Conservation (phyloP, 2,113 vertebrate species). For the Xenopus tropicalis region DNA sequence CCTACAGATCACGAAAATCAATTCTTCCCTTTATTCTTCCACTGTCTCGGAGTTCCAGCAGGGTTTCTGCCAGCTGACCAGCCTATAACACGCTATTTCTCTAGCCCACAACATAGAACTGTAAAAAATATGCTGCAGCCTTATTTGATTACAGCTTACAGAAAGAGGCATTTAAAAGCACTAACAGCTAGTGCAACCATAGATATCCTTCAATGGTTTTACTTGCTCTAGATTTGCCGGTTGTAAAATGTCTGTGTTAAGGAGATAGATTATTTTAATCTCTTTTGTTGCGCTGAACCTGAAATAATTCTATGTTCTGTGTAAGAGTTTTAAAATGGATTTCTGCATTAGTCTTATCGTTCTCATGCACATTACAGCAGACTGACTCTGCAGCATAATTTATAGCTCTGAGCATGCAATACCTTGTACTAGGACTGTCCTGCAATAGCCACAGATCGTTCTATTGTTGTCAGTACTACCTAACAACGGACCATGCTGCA, state of each 20-base stretch:
- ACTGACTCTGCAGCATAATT: slow-evolving; percentile 33
- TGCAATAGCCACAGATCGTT: slow-evolving; percentile 23
- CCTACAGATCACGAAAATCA: too few species aligned
- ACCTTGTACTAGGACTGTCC: slow-evolving; percentile 21
- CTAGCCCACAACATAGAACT: not conserved
- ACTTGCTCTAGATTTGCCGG: slow-evolving; percentile 12
- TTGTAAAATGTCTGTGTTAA: slow-evolving; percentile 26
- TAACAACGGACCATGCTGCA: not conserved
- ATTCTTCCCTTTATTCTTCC: too few species aligned
- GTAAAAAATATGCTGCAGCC: not conserved
- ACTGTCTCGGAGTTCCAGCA: too few species aligned
- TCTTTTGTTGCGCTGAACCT: slow-evolving; percentile 35
- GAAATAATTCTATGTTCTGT: slow-evolving; percentile 36
- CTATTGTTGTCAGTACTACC: slow-evolving; percentile 20
- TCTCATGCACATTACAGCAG: slow-evolving; percentile 33
- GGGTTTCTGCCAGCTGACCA: not conserved
- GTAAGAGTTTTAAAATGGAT: slow-evolving; percentile 40
- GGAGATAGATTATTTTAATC: slow-evolving; percentile 42
- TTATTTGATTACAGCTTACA: slow-evolving; percentile 10
- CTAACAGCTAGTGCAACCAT: slow-evolving; percentile 1
- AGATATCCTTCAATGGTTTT: slow-evolving; percentile 27
- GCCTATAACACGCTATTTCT: not conserved
- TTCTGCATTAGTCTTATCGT: slow-evolving; percentile 39
- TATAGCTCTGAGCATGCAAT: slow-evolving; percentile 15
- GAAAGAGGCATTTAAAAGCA: slow-evolving; percentile 19